Base-by-base conservation (phyloP, 2,797 vertebrate genomes). In the Sebastes kiyomatsui region DNA sequence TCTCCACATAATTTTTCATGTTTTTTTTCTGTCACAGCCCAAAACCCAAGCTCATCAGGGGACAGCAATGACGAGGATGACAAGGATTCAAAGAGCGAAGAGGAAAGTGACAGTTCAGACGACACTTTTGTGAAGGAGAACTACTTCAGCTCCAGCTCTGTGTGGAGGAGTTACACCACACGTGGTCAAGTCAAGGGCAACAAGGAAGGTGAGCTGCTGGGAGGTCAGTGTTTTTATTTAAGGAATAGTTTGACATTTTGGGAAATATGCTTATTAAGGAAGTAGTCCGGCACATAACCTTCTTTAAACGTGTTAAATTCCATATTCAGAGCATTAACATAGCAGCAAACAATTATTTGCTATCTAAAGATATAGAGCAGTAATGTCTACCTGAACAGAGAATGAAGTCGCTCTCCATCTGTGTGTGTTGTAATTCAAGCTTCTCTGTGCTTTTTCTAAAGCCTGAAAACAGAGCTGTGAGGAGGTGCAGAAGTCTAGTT, bases 81-180 rank as follows among this genome's bases (percentile, higher is more conserved):
- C 0, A 98, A 99, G 62, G 97, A 98, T 8, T 96, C 96, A 0
- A 97, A 99, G 52, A 97, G 95, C 2, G 94, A 97, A 72, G 97
- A 97, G 14, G 97, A 98, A 5, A 97, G 97, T 1, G 98, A 99
- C 90, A 98, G 97, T 85, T 99, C 98, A 0, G 98, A 99, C 0
- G 97, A 99, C 88, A 99, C 98, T 4, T 99, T 99, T 90, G 96
- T 97, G 72, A 99, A 98, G 87, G 97, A 99, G 0, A 97, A 97
- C 35, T 97, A 95, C 92, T 97, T 94, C 92, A 96, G 91, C 90
- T 91, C 96, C 59, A 97, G 97, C 92, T 97, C 97, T 0, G 98
- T 99, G 67, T 98, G 97, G 97, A 97, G 98, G 78, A 98, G 98
- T 90, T 99, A 99, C 68, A 98, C 98, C 58, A 99, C 98, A 0